phyloP scores from a whole-genome alignment of 2,797 vertebrate species.

The Etheostoma nigrum region DNA sequence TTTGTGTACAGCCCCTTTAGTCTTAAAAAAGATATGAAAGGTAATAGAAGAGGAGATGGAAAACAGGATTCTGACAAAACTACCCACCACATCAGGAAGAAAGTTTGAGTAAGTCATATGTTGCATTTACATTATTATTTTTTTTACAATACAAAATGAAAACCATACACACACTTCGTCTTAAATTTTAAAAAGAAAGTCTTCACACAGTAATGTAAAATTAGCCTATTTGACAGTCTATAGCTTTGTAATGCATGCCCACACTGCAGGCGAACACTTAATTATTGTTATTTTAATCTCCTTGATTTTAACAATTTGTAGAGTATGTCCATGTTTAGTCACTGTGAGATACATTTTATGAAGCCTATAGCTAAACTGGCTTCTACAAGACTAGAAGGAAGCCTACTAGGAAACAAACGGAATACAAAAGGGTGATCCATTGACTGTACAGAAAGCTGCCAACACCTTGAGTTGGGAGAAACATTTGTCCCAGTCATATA shows the following conservation, averaged over 20 bases:
- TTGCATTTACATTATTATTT: not conserved
- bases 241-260: not conserved
- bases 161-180: not conserved
- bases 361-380: not conserved
- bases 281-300: not conserved
- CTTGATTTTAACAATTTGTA: not conserved
- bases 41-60: not conserved
- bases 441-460: slow-evolving; percentile 11
- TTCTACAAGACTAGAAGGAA: not conserved
- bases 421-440: not conserved
- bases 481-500: slow-evolving; percentile 9
- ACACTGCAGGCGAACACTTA: not conserved
- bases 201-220: not conserved
- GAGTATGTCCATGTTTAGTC: not conserved
- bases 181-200: not conserved
- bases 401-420: not conserved
- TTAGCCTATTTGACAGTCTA: not conserved
- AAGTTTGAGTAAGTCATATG: not conserved
- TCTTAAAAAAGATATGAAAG: not conserved
- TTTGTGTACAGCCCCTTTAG: not conserved
- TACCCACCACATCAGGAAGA: not conserved
- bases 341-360: not conserved
- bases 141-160: slow-evolving; percentile 7
- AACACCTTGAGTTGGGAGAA: not conserved
- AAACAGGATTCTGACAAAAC: not conserved